phyloP scores from a whole-genome alignment of 2,797 vertebrate species.

The Pygocentrus nattereri region DNA sequence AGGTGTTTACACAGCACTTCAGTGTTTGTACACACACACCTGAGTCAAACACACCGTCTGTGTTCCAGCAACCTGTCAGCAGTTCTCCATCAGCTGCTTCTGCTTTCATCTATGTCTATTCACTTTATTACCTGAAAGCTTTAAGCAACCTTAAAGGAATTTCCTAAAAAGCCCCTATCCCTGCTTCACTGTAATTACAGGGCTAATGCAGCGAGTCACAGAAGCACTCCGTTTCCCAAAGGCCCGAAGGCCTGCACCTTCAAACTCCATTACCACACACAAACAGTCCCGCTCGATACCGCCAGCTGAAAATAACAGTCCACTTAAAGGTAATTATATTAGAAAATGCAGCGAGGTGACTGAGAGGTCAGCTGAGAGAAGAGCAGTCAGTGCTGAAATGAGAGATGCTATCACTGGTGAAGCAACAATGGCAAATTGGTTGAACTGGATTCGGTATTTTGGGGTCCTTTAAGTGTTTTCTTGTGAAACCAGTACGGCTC shows the following conservation, averaged over 20 bases:
- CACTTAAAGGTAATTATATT: conserved; percentile 66
- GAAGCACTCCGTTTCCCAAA: conserved; percentile 53
- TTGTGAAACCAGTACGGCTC: background rate
- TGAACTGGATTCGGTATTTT: background rate
- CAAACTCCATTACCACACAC: conserved; percentile 57
- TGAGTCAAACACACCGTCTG: background rate
- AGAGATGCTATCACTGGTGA: conserved; percentile 39
- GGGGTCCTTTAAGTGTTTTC: background rate
- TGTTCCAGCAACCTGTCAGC: conserved; percentile 27
- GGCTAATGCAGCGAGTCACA: conserved; percentile 40
- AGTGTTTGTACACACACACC: conserved; percentile 18
- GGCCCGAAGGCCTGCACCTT: conserved; percentile 19
- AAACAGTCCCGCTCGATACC: conserved; percentile 64
- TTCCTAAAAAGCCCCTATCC: conserved; percentile 34
- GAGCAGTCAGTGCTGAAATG: conserved; percentile 47
- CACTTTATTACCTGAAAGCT: conserved; percentile 10
- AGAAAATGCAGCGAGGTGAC: conserved; percentile 63
- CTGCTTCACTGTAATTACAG: conserved; percentile 43
- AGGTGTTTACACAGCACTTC: conserved; percentile 17
- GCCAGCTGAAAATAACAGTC: conserved; percentile 57
- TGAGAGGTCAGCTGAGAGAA: conserved; percentile 60
- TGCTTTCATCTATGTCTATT: conserved; percentile 32
- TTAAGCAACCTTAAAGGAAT: conserved; percentile 45
- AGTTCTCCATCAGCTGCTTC: conserved; percentile 14
- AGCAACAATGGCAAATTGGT: background rate